A percentile compares a stretch with the other conserved stretches of the same genome.
Evolutionary conservation across 2,888 invertebrate species (phyloP).

Genomic region (Yponomeuta plumbellus): DNA sequence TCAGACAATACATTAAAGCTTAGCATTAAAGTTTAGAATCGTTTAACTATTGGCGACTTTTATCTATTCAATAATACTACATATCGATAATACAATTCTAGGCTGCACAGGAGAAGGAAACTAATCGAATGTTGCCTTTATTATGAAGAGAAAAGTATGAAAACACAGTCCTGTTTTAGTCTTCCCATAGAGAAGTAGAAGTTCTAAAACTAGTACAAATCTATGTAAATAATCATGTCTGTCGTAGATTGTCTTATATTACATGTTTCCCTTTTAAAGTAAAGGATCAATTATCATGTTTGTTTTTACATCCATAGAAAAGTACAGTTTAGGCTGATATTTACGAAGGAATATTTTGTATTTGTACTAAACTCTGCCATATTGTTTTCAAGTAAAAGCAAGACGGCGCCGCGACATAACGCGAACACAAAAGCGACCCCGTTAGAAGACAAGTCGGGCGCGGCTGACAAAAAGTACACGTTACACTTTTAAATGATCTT

Average conservation of each 20-base stretch:
- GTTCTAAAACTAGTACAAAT: background rate
- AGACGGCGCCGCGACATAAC: constrained; percentile 60
- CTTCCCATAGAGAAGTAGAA: background rate
- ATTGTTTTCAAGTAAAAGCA: constrained; percentile 68
- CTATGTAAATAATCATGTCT: background rate
- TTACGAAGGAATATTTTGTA: background rate
- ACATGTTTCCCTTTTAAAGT: background rate
- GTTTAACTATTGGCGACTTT: background rate
- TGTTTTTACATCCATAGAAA: background rate
- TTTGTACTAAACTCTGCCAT: constrained; percentile 25
- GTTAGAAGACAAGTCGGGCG: constrained; percentile 45
- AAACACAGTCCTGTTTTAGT: background rate
- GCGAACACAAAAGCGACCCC: constrained; percentile 43
- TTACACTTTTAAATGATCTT: constrained; percentile 38
- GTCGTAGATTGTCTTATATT: background rate
- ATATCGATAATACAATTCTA: background rate
- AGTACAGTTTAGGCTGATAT: background rate
- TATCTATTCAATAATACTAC: background rate
- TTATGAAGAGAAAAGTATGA: background rate
- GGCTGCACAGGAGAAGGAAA: background rate
- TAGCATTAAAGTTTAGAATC: background rate
- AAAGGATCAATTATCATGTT: background rate
- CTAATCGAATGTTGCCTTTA: background rate
- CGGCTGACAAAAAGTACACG: constrained; percentile 48
- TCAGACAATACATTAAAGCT: background rate